phyloP scores from a whole-genome alignment of 1,140 invertebrate genomes.

The Leucophenga varia region DNA sequence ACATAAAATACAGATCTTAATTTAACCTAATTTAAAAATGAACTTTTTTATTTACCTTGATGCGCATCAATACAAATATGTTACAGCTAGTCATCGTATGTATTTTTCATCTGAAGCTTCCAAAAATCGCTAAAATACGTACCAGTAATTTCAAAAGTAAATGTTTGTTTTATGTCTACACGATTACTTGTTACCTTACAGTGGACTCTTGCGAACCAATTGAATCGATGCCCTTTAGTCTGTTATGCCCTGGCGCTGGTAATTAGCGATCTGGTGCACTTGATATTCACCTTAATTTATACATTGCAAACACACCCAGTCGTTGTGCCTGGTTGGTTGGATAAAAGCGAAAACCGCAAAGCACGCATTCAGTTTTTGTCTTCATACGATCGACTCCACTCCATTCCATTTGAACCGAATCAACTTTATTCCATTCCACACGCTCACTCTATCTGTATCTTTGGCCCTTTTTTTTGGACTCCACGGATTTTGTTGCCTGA shows the following conservation, averaged over 20 bases:
- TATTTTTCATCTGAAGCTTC: no score
- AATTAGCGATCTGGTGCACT: slow-evolving; percentile 54
- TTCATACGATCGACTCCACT: slow-evolving; percentile 7
- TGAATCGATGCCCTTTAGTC: background rate
- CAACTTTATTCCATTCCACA: slow-evolving; percentile 10
- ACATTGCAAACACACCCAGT: slow-evolving; percentile 52
- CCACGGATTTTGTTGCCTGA: slow-evolving; percentile 24
- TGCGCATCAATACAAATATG: no score
- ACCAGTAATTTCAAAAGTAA: no score
- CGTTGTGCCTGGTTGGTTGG: slow-evolving; percentile 16
- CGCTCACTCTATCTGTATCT: slow-evolving; percentile 8
- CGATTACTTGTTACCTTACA: no score
- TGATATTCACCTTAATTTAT: slow-evolving; percentile 53
- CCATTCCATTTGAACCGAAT: slow-evolving; percentile 9
- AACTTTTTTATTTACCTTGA: no score
- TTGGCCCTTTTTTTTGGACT: background rate
- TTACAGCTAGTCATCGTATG: no score
- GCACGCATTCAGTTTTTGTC: background rate
- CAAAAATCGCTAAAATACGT: no score
- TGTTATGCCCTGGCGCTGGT: slow-evolving; percentile 36
- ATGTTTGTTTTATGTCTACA: no score
- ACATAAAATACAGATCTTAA: no score
- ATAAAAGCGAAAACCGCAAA: slow-evolving; percentile 1
- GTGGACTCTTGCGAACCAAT: no score
- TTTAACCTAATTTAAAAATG: no score